Evolutionary conservation across 1,140 invertebrate genomes (phyloP), one percentile per base, ranked within the genome.

Genomic region (Drosophila sturtevanti): DNA sequence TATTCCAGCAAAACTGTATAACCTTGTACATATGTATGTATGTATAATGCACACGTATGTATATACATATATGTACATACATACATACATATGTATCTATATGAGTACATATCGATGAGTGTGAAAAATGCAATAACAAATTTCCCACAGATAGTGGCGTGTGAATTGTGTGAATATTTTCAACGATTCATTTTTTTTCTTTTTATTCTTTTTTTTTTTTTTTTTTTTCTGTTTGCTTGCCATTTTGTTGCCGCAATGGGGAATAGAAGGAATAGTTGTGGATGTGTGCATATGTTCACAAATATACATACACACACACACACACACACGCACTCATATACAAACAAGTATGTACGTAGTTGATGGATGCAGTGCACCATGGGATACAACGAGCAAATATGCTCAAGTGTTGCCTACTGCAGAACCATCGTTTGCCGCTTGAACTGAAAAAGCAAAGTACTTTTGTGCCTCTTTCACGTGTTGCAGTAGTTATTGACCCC

Each of bases 391-490:
- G 73, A 61, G 73, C 74, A 77, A 77, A 77, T 77, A 70, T 75
- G 66, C 65, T 77, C 72, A 61, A 77, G 59, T 27, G 63, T 41
- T 68, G 44, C 31, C 34, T 63, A 55, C 27, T 54, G 34, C 48
- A 51, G 37, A 18, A 59, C 62, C 69, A 62, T 85, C 80, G 80
- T 79, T 85, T 73, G 52, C 52, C 24, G 52, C 72, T 79, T 82
- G 58, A 71, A 35, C 35, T 54, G 48, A 16, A 55, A 56, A 16
- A n/a, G 27, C 10, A 72, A 58, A 34, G 65, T 48, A 48, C 41
- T 38, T 14, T 73, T 66, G 68, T 60, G 56, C 58, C 31, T 65
- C 62, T 61, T 52, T 81, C 74, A 81, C 79, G 69, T 78, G 79
- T 81, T 81, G 79, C 79, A 69, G 74, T 55, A 59, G 27, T 37